Conservation (phyloP, 1,140 invertebrate genomes). For the Drosophila melanogaster region DNA sequence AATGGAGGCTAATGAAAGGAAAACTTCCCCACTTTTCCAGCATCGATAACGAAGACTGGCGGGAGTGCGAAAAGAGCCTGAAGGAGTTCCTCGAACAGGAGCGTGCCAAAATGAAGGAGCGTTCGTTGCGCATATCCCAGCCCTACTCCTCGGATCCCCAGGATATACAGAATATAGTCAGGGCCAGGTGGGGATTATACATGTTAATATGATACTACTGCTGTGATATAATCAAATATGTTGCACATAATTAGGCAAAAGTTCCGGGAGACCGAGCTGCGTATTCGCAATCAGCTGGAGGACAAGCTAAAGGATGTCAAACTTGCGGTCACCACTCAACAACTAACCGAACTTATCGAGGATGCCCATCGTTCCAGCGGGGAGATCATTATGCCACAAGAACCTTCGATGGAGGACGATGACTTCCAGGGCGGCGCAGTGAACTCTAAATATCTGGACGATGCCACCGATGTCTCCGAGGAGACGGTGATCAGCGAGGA, state of each 20-base stretch:
- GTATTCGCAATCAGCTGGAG: conserved; percentile 73
- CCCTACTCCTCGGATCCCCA: conserved; percentile 74
- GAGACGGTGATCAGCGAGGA: conserved; percentile 62
- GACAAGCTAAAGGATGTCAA: conserved; percentile 55
- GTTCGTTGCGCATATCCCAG: conserved; percentile 60
- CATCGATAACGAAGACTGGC: conserved; percentile 80
- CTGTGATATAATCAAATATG: neutral
- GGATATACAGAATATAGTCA: conserved; percentile 77
- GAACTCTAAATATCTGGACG: conserved; percentile 59
- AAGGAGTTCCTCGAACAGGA: conserved; percentile 80
- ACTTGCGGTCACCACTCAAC: conserved; percentile 11
- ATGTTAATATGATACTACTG: neutral
- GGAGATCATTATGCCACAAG: conserved; percentile 33
- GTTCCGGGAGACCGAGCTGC: conserved; percentile 78
- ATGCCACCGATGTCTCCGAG: conserved; percentile 66
- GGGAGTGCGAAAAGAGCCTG: conserved; percentile 76
- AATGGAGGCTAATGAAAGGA: conserved; percentile 39
- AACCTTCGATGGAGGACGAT: conserved; percentile 32
- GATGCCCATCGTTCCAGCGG: conserved; percentile 28
- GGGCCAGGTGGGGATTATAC: conserved; percentile 54
- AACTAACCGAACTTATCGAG: conserved; percentile 42
- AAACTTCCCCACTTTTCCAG: conserved; percentile 34
- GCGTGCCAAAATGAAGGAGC: conserved; percentile 80
- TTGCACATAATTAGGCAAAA: conserved; percentile 55
- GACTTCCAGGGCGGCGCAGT: conserved; percentile 43